Evolutionary conservation across 2,888 invertebrate species (phyloP).

Genomic region (Apodemia zela): DNA sequence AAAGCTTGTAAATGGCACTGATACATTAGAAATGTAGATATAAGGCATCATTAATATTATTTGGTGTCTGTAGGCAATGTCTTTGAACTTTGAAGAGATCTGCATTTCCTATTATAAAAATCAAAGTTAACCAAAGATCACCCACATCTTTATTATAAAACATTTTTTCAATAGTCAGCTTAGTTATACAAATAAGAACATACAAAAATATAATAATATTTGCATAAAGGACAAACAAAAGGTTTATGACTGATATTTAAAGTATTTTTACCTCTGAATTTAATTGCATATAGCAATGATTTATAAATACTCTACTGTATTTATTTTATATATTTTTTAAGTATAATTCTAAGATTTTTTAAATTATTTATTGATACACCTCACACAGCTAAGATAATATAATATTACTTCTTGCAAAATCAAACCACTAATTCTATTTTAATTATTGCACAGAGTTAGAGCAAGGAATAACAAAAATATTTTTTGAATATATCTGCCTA

Average conservation of each 20-base stretch:
- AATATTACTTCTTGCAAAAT: not conserved
- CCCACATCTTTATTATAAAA: too few relatives aligned
- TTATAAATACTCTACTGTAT: slow-evolving; percentile 22
- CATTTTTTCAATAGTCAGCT: too few relatives aligned
- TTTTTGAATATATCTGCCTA: too few relatives aligned
- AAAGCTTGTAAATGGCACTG: too few relatives aligned
- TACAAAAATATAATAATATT: not conserved
- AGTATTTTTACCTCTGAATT: slow-evolving; percentile 15
- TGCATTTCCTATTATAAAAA: too few relatives aligned
- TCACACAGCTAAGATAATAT: slow-evolving; percentile 5
- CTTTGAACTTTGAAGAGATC: too few relatives aligned
- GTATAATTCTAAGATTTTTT: slow-evolving; percentile 3
- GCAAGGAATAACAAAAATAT: not conserved
- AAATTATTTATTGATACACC: not conserved
- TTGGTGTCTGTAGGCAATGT: too few relatives aligned
- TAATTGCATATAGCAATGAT: slow-evolving; percentile 11
- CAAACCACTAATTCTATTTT: not conserved
- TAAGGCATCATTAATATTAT: too few relatives aligned
- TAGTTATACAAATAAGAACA: too few relatives aligned
- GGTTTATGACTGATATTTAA: slow-evolving; percentile 7
- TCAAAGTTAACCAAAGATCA: too few relatives aligned
- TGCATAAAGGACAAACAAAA: not conserved
- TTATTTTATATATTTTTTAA: slow-evolving; percentile 20
- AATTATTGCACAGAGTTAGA: not conserved
- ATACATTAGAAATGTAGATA: too few relatives aligned